phyloP scores from a whole-genome alignment of 2,888 invertebrate genomes.

The Caenorhabditis zanzibari region DNA sequence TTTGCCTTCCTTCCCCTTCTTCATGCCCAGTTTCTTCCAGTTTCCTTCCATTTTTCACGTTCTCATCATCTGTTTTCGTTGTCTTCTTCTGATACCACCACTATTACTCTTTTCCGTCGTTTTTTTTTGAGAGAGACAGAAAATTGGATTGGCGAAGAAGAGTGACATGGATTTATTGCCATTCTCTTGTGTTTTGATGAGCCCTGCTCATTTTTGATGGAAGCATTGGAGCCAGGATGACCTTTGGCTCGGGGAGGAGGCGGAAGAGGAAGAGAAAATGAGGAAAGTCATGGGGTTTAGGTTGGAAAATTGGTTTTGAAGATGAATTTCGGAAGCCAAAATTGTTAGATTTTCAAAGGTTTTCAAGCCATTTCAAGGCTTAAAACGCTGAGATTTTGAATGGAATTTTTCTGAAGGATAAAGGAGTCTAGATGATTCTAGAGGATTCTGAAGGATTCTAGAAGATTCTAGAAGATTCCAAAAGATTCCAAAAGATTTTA shows the following conservation, averaged over 20 bases:
- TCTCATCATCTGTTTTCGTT: constrained; percentile 6
- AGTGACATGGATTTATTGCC: constrained; percentile 35
- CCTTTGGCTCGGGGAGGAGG: background rate
- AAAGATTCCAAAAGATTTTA: no score
- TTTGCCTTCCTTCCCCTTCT: constrained; percentile 12
- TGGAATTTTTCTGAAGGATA: no score
- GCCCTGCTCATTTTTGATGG: background rate
- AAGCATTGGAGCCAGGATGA: background rate
- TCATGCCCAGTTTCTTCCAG: constrained; percentile 3
- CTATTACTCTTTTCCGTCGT: background rate
- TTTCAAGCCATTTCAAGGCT: no score
- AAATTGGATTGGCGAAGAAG: constrained; percentile 5
- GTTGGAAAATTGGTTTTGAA: background rate
- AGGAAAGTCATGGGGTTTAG: background rate
- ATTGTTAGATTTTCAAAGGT: constrained; percentile 1
- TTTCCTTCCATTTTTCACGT: constrained; percentile 43
- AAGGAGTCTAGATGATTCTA: no score
- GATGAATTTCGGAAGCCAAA: background rate
- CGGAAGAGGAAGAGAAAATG: background rate
- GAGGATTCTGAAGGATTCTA: no score
- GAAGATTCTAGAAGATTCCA: no score
- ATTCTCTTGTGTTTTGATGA: background rate
- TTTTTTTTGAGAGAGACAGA: background rate
- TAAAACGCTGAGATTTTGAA: no score
- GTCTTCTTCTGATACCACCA: background rate